These are phyloP conservation scores for Brotogeris chrysoptera DNA, from an alignment of 2,797 vertebrate genomes.

Conservation along the genomic window DNA sequence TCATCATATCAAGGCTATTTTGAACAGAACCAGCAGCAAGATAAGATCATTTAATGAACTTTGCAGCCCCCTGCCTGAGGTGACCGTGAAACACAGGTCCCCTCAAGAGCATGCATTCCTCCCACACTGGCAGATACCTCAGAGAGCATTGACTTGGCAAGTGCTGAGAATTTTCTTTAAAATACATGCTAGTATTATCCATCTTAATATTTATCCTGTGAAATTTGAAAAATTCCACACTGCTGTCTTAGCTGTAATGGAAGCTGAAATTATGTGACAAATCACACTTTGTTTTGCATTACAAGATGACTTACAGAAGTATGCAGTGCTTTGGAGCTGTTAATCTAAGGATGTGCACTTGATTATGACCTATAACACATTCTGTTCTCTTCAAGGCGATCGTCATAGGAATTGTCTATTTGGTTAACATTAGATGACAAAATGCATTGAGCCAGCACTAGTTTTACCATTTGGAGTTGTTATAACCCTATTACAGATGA, in stretches of 20 bases:
- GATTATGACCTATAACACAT: constrained; percentile 70
- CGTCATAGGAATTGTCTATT: constrained; percentile 38
- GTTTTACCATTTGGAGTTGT: background rate
- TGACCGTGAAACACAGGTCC: constrained; percentile 70
- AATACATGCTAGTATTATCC: constrained; percentile 43
- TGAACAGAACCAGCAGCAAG: constrained; percentile 69
- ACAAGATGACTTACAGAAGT: constrained; percentile 71
- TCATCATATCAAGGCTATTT: constrained; percentile 74
- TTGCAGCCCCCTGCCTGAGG: constrained; percentile 74
- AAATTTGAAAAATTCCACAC: constrained; percentile 64
- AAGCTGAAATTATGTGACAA: constrained; percentile 48
- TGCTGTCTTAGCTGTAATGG: constrained; percentile 32
- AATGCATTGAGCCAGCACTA: constrained; percentile 9
- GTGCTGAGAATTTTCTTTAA: constrained; percentile 59
- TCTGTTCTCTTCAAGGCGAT: constrained; percentile 54
- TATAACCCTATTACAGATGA: background rate
- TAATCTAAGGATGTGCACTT: constrained; percentile 70
- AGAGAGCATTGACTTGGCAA: constrained; percentile 73
- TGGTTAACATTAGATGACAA: constrained; percentile 46
- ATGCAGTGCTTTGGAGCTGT: constrained; percentile 62
- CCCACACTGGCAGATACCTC: constrained; percentile 74
- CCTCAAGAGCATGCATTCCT: constrained; percentile 47
- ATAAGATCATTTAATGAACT: constrained; percentile 78
- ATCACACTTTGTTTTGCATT: constrained; percentile 68
- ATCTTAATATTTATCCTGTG: constrained; percentile 63